Evolutionary conservation across 1,140 invertebrate species (phyloP).

Genomic region (Chymomyza costata): DNA sequence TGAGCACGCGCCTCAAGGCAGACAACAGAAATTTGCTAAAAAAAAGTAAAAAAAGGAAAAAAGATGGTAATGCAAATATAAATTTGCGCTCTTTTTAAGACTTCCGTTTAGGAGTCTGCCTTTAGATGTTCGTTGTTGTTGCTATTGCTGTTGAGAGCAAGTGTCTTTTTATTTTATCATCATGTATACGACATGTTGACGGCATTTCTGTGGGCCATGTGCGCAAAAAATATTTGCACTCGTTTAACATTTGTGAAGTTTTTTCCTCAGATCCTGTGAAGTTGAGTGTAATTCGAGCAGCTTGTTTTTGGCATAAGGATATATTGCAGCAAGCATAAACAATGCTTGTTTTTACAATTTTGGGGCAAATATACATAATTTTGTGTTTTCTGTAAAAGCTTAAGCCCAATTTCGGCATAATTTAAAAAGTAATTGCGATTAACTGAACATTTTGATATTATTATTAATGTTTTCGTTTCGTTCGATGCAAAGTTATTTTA

Average conservation of each 20-base stretch:
- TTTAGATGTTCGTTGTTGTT: not conserved
- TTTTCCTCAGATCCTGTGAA: too few species aligned
- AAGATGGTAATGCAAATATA: slow-evolving; percentile 16
- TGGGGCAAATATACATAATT: slow-evolving; percentile 4
- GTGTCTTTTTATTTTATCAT: slow-evolving; percentile 26
- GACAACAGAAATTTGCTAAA: slow-evolving; percentile 4
- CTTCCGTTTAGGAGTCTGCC: not conserved
- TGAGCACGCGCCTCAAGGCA: too few species aligned
- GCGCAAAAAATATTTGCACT: slow-evolving; percentile 1
- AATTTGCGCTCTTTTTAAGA: slow-evolving; percentile 4
- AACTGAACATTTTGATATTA: too few species aligned
- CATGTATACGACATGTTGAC: slow-evolving; percentile 47
- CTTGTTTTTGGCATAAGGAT: slow-evolving; percentile 9
- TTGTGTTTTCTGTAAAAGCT: not conserved
- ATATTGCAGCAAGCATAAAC: slow-evolving; percentile 23
- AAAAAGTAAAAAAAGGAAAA: slow-evolving; percentile 8
- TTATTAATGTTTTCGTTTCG: too few species aligned
- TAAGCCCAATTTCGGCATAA: too few species aligned
- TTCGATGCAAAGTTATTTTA: too few species aligned
- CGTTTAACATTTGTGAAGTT: slow-evolving; percentile 27
- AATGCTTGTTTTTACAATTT: not conserved
- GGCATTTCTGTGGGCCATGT: slow-evolving; percentile 15
- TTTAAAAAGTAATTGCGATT: too few species aligned
- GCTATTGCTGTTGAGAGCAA: slow-evolving; percentile 1
- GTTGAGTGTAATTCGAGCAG: too few species aligned